These are phyloP conservation scores for Mycalesis mineus DNA, from an alignment of 2,888 invertebrate species.

Conservation along the genomic window DNA sequence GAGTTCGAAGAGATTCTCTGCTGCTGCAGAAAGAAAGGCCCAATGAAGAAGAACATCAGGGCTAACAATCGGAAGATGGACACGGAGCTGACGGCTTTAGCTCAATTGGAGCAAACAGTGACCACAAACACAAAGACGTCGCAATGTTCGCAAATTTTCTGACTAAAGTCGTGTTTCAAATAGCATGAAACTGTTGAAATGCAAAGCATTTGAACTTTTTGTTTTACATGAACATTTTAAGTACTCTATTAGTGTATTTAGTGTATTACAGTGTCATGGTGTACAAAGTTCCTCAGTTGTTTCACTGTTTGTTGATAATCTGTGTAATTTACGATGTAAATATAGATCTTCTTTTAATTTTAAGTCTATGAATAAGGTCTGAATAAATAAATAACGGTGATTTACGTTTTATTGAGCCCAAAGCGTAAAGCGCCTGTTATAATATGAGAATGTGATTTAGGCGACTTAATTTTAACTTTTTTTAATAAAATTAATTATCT, in stretches of 20 bases:
- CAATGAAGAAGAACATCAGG: slow-evolving; percentile 51
- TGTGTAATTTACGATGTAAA: slow-evolving; percentile 32
- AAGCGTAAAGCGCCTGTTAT: slow-evolving; percentile 53
- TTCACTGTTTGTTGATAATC: slow-evolving; percentile 29
- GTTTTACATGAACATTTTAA: slow-evolving; percentile 29
- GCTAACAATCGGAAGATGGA: slow-evolving; percentile 65
- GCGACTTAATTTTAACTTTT: slow-evolving; percentile 35
- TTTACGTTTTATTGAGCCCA: slow-evolving; percentile 73
- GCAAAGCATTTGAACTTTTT: slow-evolving; percentile 56
- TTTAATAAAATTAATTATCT: slow-evolving; percentile 43
- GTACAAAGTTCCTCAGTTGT: slow-evolving; percentile 58
- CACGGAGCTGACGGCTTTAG: slow-evolving; percentile 66
- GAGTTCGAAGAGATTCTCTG: slow-evolving; percentile 90
- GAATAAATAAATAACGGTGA: slow-evolving; percentile 40
- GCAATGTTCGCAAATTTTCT: slow-evolving; percentile 77
- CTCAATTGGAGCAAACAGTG: slow-evolving; percentile 66
- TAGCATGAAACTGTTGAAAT: slow-evolving; percentile 67
- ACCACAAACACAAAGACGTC: slow-evolving; percentile 69
- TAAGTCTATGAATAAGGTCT: neutral
- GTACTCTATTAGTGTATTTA: slow-evolving; percentile 28
- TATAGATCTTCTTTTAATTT: slow-evolving; percentile 27
- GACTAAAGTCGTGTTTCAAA: slow-evolving; percentile 73
- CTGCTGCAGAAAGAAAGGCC: slow-evolving; percentile 65
- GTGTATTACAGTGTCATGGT: slow-evolving; percentile 39
- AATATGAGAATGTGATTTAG: slow-evolving; percentile 21